A percentile compares a stretch with the other conserved stretches of the same genome.
These are phyloP conservation scores for Venturia canescens DNA, from an alignment of 1,140 invertebrate species.

Conservation along the genomic window DNA sequence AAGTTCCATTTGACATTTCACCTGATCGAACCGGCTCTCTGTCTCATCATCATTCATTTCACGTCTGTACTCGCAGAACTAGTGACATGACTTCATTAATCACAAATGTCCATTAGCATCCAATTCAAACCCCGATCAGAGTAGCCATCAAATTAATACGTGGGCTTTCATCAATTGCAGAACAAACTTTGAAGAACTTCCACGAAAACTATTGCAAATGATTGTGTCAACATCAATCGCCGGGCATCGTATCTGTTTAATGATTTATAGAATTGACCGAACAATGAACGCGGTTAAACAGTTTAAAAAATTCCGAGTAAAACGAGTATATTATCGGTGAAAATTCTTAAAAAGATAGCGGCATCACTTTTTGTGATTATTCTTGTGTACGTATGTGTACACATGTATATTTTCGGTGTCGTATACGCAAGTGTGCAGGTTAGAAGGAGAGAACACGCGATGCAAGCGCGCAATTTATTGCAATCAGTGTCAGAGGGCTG, in stretches of 20 bases:
- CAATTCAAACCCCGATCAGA: no score
- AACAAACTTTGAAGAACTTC: no score
- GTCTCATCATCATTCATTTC: not conserved
- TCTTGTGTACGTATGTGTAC: not conserved
- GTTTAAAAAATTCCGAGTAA: slow-evolving; percentile 46
- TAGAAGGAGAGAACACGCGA: slow-evolving; percentile 40
- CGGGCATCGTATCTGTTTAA: no score
- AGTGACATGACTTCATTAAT: no score
- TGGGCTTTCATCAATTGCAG: no score
- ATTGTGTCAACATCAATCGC: no score
- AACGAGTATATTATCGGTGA: not conserved
- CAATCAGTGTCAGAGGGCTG: slow-evolving; percentile 60
- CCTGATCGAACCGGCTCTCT: not conserved
- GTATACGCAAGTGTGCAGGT: slow-evolving; percentile 32
- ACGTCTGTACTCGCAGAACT: not conserved
- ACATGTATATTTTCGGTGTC: not conserved
- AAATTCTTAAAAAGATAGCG: slow-evolving; percentile 24
- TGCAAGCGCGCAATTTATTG: slow-evolving; percentile 63
- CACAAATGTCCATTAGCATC: no score
- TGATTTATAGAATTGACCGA: not conserved
- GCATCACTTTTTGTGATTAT: not conserved
- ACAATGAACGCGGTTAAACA: slow-evolving; percentile 50
- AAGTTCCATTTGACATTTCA: not conserved
- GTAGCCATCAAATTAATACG: no score
- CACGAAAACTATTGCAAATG: no score